Evolutionary conservation across 2,113 vertebrate species (phyloP).

Genomic region (Bos javanicus): DNA sequence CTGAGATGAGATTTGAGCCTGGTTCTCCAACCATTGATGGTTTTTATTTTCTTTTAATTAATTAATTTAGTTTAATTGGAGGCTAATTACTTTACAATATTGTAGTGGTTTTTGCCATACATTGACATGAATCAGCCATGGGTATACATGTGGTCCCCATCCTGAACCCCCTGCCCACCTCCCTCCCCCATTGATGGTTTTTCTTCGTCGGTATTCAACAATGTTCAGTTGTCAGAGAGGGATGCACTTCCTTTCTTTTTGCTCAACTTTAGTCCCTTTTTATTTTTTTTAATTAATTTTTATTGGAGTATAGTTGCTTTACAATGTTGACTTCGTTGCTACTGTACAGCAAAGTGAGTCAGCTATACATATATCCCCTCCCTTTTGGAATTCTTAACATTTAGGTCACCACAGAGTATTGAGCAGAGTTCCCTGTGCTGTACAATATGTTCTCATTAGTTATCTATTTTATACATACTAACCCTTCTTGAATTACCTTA

Average conservation of each 20-base stretch:
- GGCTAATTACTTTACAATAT: neutral
- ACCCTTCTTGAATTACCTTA: neutral
- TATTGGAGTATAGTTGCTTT: neutral
- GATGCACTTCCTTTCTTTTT: neutral
- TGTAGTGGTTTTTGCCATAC: neutral
- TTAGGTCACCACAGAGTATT: neutral
- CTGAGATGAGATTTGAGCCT: neutral
- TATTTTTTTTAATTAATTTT: neutral
- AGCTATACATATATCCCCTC: neutral
- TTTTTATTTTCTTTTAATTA: neutral
- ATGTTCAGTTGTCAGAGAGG: neutral
- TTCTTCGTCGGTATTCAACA: neutral
- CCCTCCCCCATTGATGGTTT: neutral
- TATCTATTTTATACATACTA: neutral
- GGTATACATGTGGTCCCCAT: neutral
- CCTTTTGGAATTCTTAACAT: neutral
- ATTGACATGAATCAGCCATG: neutral
- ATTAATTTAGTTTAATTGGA: neutral
- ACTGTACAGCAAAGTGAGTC: neutral
- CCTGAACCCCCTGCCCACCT: neutral
- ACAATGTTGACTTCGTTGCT: neutral
- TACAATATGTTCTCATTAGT: neutral
- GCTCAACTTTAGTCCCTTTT: neutral
- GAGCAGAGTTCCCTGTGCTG: neutral
- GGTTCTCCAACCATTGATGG: neutral